Evolutionary conservation across 1,140 invertebrate species (phyloP), one percentile per base, ranked within the genome.

Genomic region (Lepidostoma basale): DNA sequence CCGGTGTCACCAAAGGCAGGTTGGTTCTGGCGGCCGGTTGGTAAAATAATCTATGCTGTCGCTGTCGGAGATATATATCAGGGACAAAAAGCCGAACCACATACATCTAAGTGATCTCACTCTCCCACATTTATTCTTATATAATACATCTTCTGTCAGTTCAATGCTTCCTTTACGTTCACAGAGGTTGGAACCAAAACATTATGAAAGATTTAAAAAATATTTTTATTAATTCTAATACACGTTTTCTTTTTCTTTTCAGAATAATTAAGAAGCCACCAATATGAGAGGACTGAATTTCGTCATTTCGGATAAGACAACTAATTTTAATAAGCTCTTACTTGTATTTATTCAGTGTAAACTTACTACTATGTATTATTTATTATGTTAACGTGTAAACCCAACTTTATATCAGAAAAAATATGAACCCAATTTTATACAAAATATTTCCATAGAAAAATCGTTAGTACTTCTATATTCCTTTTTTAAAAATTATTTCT

Each of bases 331-430:
- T 49, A 22, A 49, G 22, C 4, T 23, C 4, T 23, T 20, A 49
- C 18, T 23, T 23, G 45, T 49, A 49, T 49, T 49, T 49, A 49
- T 49, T 49, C 45, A 49, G n/a, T 23, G 45, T 49, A 49, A 23
- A 23, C 12, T 49, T 49, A 9, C 9, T 49, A 10, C 25, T 22
- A 49, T 36, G 14, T 36, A 36, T 36, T 36, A 36, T 36, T 36
- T 36, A 36, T 36, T 36, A 5, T 12, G n/a, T n/a, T n/a, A n/a
- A n/a, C n/a, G 10, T 36, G 14, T 36, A 36, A 36, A 2, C 33
- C 14, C 33, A 36, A 12, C 14, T 36, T 12, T 36, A 36, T 36
- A 36, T 47, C 12, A 47, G 22, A 23, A n/a, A 49, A n/a, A n/a
- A 22, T 49, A 23, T 49, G n/a, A 25, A 23, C 8, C 45, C 45